Conservation (phyloP, 2,113 vertebrate genomes). For the Pseudonaja textilis region DNA sequence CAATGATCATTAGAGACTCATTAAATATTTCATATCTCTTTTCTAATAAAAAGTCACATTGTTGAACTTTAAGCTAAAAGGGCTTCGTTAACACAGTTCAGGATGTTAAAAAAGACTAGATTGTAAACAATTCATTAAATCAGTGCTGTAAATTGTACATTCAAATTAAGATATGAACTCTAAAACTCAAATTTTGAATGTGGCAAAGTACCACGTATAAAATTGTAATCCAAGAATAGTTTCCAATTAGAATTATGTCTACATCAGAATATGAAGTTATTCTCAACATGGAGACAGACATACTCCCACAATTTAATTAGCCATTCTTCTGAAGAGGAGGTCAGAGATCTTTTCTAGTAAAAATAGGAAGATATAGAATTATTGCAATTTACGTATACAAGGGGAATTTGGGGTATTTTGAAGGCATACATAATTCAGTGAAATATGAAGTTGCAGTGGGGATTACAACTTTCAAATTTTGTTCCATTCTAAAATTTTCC, state of each 20-base stretch:
- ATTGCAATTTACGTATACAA: neutral
- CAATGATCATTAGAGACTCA: neutral
- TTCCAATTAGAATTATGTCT: neutral
- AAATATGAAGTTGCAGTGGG: neutral
- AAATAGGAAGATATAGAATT: neutral
- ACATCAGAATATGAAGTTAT: neutral
- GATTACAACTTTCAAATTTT: neutral
- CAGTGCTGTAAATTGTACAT: neutral
- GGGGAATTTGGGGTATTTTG: neutral
- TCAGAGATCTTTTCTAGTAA: neutral
- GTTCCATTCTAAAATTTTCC: neutral
- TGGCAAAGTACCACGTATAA: neutral
- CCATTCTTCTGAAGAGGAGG: neutral
- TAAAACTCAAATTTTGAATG: neutral
- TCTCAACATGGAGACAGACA: neutral
- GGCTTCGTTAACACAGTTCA: neutral
- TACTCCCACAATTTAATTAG: neutral
- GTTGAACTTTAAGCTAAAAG: neutral
- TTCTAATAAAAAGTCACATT: neutral
- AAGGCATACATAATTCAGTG: neutral
- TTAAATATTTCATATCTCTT: neutral
- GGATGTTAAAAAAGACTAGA: neutral
- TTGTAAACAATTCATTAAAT: neutral
- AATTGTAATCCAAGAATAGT: neutral
- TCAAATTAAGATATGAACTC: neutral